A percentile compares a stretch with the other conserved stretches of the same genome.
Conservation (phyloP, 2,888 invertebrate species). For the Tiliacea aurago region DNA sequence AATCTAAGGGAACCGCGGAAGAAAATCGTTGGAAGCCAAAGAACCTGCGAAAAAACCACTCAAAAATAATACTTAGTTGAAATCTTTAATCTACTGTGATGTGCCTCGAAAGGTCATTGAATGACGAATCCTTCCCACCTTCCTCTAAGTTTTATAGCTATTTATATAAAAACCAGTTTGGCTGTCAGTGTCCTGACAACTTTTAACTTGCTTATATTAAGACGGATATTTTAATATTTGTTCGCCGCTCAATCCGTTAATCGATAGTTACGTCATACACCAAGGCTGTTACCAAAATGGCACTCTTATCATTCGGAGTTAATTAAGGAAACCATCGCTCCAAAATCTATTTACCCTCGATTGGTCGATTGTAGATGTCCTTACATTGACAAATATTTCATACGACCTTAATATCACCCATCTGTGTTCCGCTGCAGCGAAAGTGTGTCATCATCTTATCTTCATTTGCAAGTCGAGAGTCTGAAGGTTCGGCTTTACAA, state of each 20-base stretch:
- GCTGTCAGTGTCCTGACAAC: constrained; percentile 10
- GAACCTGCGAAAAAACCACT: background rate
- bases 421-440: constrained; percentile 38
- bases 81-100: background rate
- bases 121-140: constrained; percentile 19
- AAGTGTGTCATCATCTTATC: constrained; percentile 53
- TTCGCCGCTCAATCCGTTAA: constrained; percentile 23
- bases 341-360: constrained; percentile 53
- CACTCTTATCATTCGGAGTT: constrained; percentile 46
- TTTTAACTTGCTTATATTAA: constrained; percentile 29
- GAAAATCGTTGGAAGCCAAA: background rate
- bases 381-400: constrained; percentile 50
- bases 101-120: constrained; percentile 10
- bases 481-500: constrained; percentile 39
- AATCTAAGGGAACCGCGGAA: constrained; percentile 15
- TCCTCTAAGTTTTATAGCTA: background rate
- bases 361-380: constrained; percentile 44
- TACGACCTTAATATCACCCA: constrained; percentile 51
- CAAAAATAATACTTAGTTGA: constrained; percentile 5
- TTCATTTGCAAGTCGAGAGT: constrained; percentile 62
- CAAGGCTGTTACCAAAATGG: constrained; percentile 46
- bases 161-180: constrained; percentile 35
- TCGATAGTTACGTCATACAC: constrained; percentile 36
- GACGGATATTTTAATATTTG: constrained; percentile 21
- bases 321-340: constrained; percentile 48